A percentile compares a stretch with the other conserved stretches of the same genome.
Conservation (phyloP, 23 tunicate genomes). For the Aplidium turbinatum region DNA sequence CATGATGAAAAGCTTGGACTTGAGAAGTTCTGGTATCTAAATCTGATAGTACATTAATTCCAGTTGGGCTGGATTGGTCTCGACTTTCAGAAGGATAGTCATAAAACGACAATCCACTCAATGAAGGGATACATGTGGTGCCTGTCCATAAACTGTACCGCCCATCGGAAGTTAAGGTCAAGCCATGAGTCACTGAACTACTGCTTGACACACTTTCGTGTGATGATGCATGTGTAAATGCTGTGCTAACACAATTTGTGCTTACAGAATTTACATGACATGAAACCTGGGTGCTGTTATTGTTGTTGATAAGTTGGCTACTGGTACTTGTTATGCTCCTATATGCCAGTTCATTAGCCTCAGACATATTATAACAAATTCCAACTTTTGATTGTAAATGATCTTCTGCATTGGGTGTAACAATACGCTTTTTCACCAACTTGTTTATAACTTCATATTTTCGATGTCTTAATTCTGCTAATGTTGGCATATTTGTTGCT, state of each 20-base stretch:
- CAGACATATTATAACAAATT: not conserved
- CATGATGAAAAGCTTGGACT: slow-evolving; percentile 28
- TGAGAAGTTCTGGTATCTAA: slow-evolving; percentile 44
- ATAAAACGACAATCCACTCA: slow-evolving; percentile 4
- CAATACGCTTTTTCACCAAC: slow-evolving; percentile 73
- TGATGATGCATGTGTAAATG: not conserved
- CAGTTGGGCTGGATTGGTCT: slow-evolving; percentile 1
- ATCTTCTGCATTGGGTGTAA: slow-evolving; percentile 37
- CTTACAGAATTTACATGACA: too few relatives aligned
- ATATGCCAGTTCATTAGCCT: not conserved
- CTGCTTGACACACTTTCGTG: not conserved
- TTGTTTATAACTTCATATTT: slow-evolving; percentile 68
- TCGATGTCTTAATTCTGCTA: slow-evolving; percentile 52
- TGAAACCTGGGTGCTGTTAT: not conserved
- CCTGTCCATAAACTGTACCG: slow-evolving; percentile 54
- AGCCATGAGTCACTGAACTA: not conserved
- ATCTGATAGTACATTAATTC: slow-evolving; percentile 39
- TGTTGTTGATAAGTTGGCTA: not conserved
- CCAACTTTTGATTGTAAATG: slow-evolving; percentile 8
- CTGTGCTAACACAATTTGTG: too few relatives aligned
- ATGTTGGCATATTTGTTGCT: slow-evolving; percentile 11
- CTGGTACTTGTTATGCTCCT: not conserved
- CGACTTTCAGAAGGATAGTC: not conserved
- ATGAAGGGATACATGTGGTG: slow-evolving; percentile 46
- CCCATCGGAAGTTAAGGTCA: not conserved